Evolutionary conservation across 2,797 vertebrate species (phyloP).

Genomic region (Carapus acus): DNA sequence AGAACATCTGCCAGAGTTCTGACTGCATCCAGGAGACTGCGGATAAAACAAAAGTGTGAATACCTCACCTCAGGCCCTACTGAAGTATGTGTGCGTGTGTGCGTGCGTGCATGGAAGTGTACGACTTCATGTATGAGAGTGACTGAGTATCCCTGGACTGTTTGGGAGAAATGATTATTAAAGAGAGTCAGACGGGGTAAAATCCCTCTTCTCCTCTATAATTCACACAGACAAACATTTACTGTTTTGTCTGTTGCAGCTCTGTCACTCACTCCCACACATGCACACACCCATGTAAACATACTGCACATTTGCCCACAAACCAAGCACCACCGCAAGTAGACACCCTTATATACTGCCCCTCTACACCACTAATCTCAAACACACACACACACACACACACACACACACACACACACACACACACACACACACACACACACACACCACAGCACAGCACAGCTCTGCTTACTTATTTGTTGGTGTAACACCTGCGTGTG

Average conservation of each 20-base stretch:
- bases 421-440: slow-evolving; percentile 6
- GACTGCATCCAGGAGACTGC: slow-evolving; percentile 45
- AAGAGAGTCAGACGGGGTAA: neutral
- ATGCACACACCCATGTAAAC: neutral
- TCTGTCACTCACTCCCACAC: no score
- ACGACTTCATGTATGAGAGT: no score
- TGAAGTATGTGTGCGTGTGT: no score
- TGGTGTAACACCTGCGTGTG: neutral
- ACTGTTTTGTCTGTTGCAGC: no score
- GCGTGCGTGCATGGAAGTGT: no score
- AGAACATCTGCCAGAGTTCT: slow-evolving; percentile 50
- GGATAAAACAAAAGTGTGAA: slow-evolving; percentile 32
- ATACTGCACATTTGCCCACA: slow-evolving; percentile 9
- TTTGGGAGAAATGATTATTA: slow-evolving; percentile 1
- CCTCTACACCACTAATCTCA: neutral
- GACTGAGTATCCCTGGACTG: neutral
- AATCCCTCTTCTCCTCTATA: slow-evolving; percentile 4
- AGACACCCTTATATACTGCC: no score
- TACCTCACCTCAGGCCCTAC: slow-evolving; percentile 22
- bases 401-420: slow-evolving; percentile 2
- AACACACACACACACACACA: neutral
- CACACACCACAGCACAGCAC: slow-evolving; percentile 21
- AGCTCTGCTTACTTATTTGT: slow-evolving; percentile 14
- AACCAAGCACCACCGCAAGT: no score
- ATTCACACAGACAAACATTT: no score